Evolutionary conservation across 2,113 vertebrate species (phyloP), one percentile per base, ranked within the genome.

Genomic region (Brevimyrus niger): DNA sequence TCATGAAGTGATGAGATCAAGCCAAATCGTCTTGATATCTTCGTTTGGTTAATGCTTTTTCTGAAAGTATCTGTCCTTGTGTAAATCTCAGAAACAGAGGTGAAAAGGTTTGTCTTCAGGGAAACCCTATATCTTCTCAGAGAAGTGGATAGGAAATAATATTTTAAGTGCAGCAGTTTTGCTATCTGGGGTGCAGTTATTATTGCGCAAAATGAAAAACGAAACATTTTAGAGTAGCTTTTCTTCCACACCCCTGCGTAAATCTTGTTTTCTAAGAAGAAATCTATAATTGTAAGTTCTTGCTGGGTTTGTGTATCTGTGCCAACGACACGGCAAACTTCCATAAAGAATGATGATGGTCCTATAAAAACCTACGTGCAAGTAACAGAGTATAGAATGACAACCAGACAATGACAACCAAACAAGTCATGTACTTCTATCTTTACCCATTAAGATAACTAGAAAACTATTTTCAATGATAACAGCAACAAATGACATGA

Each of bases 1-100:
- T 55, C 48, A 87, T 90, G 86, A 47, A 86, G 10, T 73, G 61
- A 89, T 87, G 82, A 50, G 89, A 90, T 89, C 19, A 27, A 8
- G 17, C 61, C 76, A 83, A 31, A 27, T 50, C 44, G 3, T 51
- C 83, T 38, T 11, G 17, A 65, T 83, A 44, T n/a, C 21, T 23
- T 8, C 21, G 27, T 35, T 69, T 48, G 19, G 47, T 69, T 86
- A 86, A 46, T 48, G 23, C 17, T 46, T 15, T 86, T 47, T 89
- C 80, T 69, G 58, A 58, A 44, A 50, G 55, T 46, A 23, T 69
- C 17, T 61, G 47, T 46, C 38, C 9, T 83, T 69, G 89, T 50
- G 17, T 35, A 42, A 69, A 27, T 65, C 42, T 86, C 83, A 31
- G 89, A 38, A 38, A 61, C 35, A 89, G 55, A 61, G 82, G 88